Conservation (phyloP, 2,888 invertebrate genomes). For the Epinotia bilunana region DNA sequence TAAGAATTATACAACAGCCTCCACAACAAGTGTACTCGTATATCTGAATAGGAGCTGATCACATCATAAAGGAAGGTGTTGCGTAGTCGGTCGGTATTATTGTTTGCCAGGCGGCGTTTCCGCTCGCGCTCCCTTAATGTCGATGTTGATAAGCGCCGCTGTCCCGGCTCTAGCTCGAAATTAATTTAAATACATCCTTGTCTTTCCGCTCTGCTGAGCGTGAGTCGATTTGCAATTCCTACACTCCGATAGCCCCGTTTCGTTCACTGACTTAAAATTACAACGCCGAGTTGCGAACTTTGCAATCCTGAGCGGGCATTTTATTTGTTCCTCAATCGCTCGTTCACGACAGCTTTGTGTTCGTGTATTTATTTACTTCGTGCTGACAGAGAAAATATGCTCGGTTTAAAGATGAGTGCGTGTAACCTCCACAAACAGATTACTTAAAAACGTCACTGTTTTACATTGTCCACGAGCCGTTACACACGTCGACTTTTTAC, state of each 20-base stretch:
- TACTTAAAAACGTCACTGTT: not conserved
- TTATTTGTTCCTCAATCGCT: slow-evolving; percentile 62
- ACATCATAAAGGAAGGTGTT: slow-evolving; percentile 42
- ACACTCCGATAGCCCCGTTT: slow-evolving; percentile 71
- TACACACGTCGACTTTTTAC: too few species aligned
- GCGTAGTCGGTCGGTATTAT: slow-evolving; percentile 35
- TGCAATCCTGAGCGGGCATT: slow-evolving; percentile 56
- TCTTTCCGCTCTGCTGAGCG: slow-evolving; percentile 73
- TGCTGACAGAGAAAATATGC: slow-evolving; percentile 49
- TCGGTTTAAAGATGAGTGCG: not conserved
- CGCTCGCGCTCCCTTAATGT: slow-evolving; percentile 41
- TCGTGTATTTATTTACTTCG: slow-evolving; percentile 51
- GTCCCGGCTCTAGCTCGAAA: slow-evolving; percentile 58
- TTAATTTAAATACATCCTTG: slow-evolving; percentile 80
- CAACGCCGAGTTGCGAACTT: slow-evolving; percentile 62
- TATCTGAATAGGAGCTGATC: slow-evolving; percentile 16
- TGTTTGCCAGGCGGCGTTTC: slow-evolving; percentile 42
- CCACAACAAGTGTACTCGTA: not conserved
- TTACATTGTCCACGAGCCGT: not conserved
- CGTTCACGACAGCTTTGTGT: slow-evolving; percentile 56
- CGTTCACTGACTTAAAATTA: slow-evolving; percentile 75
- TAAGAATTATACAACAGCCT: not conserved
- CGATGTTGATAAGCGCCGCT: slow-evolving; percentile 53
- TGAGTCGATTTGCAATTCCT: slow-evolving; percentile 76
- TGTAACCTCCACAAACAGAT: slow-evolving; percentile 6